A percentile compares a stretch with the other conserved stretches of the same genome.
These are phyloP conservation scores for Germaria angustata DNA, from an alignment of 2,888 invertebrate genomes.

Conservation along the genomic window DNA sequence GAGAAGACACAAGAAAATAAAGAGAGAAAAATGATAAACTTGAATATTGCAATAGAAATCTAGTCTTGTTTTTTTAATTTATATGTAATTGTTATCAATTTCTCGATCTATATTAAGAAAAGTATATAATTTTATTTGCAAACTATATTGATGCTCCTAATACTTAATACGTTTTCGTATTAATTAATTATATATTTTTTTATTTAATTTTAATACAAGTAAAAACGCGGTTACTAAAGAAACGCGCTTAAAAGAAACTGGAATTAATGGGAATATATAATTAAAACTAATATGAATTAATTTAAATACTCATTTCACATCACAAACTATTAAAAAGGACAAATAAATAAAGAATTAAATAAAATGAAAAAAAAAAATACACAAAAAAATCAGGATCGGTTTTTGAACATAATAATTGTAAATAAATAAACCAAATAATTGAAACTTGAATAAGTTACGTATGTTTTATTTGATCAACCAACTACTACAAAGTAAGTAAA, in stretches of 20 bases:
- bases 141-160: constrained; percentile 60
- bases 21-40: constrained; percentile 23
- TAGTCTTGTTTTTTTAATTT: constrained; percentile 30
- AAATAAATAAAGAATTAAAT: constrained; percentile 31
- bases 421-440: constrained; percentile 15
- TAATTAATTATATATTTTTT: constrained; percentile 34
- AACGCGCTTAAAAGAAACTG: constrained; percentile 54
- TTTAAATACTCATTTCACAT: constrained; percentile 64
- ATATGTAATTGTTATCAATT: constrained; percentile 49
- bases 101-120: constrained; percentile 53
- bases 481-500: constrained; percentile 35
- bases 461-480: constrained; percentile 27
- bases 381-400: constrained; percentile 12
- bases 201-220: constrained; percentile 54
- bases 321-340: constrained; percentile 59
- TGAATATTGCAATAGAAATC: constrained; percentile 51
- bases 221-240: constrained; percentile 57
- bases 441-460: constrained; percentile 4
- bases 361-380: constrained; percentile 10
- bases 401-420: neutral
- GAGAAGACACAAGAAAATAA: constrained; percentile 50
- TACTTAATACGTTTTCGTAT: constrained; percentile 12
- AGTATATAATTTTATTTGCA: constrained; percentile 54
- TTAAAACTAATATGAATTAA: constrained; percentile 62
- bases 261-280: constrained; percentile 30